A percentile compares a stretch with the other conserved stretches of the same genome.
phyloP scores from a whole-genome alignment of 2,113 vertebrate genomes.

The Tichodroma muraria region DNA sequence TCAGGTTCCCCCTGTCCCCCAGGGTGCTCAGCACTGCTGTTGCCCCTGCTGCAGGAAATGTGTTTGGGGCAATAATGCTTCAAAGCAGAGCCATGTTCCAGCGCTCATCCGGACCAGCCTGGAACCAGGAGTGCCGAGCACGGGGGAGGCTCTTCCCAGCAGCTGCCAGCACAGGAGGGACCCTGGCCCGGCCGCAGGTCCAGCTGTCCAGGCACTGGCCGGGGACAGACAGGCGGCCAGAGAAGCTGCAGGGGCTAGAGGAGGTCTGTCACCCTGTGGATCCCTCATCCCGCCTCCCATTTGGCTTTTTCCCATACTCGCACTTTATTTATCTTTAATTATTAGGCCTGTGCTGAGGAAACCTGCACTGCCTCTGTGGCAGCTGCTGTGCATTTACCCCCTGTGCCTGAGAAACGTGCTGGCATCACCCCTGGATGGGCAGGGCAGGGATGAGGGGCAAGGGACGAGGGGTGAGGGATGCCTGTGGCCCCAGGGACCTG shows the following conservation, averaged over 20 bases:
- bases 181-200: background rate
- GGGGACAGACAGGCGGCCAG: background rate
- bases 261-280: background rate
- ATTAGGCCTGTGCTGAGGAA: background rate
- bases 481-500: background rate
- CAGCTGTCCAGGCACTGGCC: background rate
- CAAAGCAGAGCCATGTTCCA: background rate
- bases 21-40: accelerated
- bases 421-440: background rate
- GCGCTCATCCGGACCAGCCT: background rate
- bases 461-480: background rate
- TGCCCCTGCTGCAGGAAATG: background rate
- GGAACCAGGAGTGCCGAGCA: background rate
- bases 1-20: background rate
- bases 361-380: background rate
- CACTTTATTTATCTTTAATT: background rate
- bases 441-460: background rate
- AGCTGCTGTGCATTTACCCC: background rate
- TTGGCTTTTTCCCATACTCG: slow-evolving; percentile 4
- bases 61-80: background rate
- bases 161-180: background rate
- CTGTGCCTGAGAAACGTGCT: accelerated
- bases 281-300: background rate
- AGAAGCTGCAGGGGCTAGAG: background rate
- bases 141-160: background rate